These are phyloP conservation scores for Nephotettix cincticeps DNA, from an alignment of 1,140 invertebrate genomes.

Conservation along the genomic window DNA sequence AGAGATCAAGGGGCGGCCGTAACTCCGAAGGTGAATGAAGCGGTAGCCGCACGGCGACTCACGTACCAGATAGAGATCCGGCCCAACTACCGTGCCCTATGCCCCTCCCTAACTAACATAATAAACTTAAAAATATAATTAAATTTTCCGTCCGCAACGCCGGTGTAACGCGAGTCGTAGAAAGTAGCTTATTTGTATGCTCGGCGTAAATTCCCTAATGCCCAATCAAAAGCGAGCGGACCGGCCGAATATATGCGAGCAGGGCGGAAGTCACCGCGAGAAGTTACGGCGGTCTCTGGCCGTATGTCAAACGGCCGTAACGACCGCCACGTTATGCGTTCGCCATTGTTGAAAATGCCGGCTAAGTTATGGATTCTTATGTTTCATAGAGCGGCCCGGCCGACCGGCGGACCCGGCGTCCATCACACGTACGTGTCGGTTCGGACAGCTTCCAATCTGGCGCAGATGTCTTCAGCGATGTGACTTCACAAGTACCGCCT, in stretches of 20 bases:
- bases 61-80: neutral
- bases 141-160: constrained; percentile 11
- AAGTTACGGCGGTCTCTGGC: neutral
- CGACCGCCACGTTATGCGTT: constrained; percentile 7
- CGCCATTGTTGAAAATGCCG: constrained; percentile 5
- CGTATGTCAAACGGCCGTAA: constrained; percentile 11
- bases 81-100: constrained; percentile 14
- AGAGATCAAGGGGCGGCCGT: constrained; percentile 2
- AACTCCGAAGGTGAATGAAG: neutral
- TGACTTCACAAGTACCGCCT: neutral
- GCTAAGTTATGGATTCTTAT: constrained; percentile 26
- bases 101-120: constrained; percentile 10
- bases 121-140: constrained; percentile 16
- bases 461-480: constrained; percentile 1
- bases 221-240: constrained; percentile 9
- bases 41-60: neutral
- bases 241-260: neutral
- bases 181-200: constrained; percentile 23
- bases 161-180: constrained; percentile 8
- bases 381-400: constrained; percentile 2
- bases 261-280: neutral
- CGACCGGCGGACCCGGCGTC: neutral
- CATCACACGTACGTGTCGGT: neutral
- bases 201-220: constrained; percentile 5
- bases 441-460: neutral